Conservation (phyloP, 2,797 vertebrate genomes). For the Tachyglossus aculeatus region DNA sequence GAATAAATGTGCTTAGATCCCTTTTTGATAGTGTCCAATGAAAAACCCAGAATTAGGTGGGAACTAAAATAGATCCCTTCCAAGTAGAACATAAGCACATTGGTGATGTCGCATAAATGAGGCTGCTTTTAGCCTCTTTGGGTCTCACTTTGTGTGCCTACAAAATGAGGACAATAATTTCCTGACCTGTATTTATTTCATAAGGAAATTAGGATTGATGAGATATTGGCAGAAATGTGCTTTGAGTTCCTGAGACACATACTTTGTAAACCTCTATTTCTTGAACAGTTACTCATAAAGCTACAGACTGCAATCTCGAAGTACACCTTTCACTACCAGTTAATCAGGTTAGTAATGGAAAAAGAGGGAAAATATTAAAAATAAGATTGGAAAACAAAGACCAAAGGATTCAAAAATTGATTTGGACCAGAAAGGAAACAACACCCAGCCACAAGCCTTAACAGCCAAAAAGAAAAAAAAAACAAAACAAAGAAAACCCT, state of each 20-base stretch:
- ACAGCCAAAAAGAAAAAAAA: no score
- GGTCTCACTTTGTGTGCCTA: background rate
- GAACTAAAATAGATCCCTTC: background rate
- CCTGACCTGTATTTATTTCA: background rate
- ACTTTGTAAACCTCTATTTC: no score
- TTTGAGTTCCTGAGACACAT: background rate
- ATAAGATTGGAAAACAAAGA: no score
- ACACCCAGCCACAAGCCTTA: no score
- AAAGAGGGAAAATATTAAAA: no score
- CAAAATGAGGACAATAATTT: background rate
- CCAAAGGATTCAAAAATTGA: no score
- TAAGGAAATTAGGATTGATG: background rate
- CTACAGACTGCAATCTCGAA: no score
- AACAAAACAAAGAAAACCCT: no score
- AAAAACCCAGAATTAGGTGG: background rate
- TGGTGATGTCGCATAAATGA: background rate
- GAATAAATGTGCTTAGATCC: background rate
- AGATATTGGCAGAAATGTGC: background rate
- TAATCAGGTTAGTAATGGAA: no score
- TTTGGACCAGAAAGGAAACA: no score
- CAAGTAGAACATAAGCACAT: background rate
- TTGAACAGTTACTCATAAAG: no score
- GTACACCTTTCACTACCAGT: no score
- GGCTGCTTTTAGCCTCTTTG: background rate
- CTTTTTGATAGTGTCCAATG: accelerated